Base-by-base conservation (phyloP, 2,797 vertebrate species). In the Corythornis leucogaster region DNA sequence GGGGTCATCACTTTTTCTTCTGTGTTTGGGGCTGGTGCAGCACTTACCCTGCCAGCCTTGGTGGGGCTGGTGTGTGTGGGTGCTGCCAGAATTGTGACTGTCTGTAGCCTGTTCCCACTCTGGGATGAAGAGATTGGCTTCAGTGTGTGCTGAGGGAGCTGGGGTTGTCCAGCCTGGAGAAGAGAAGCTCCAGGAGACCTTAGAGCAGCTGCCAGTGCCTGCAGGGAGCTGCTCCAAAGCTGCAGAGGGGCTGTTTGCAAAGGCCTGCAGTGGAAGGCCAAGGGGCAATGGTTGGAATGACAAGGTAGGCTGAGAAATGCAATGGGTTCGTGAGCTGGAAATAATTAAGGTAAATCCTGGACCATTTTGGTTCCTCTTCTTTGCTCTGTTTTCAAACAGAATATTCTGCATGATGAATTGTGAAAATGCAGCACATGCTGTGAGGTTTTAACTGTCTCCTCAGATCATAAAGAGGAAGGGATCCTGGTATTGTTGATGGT, bases 401-500 rank as follows among this genome's bases (percentile, higher is more conserved):
- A 80, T 85, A 88, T 92, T 93, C 85, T 81, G 87, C 67, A 40
- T 64, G 85, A 88, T 92, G 84, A 61, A 74, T 75, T 87, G 80
- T 64, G 91, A 73, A 88, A 74, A 51, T 33, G 80, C 71, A 86
- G 87, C 77, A 81, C 90, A 43, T 88, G 86, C 81, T 77, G 61
- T 58, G 66, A 94, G 90, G 80, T 80, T 90, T 92, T 91, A 90
- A 81, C 63, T 78, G 89, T 62, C 75, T 87, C 18, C 77, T 90
- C 57, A 22, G 92, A 74, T 92, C 84, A 55, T 93, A 83, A 93
- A 92, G 62, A 28, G 73, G 42, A 93, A 92, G 61, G 84, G 91
- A 68, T 57, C 45, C n/a, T 93, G 88, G 66, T 71, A 71, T 95
- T 97, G 95, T 97, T 97, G 96, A 95, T 95, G 86, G 81, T 90